Percentiles rank a stretch among this genome's conserved stretches.
Evolutionary conservation across 2,888 invertebrate species (phyloP).

Genomic region (Apantesis nais): DNA sequence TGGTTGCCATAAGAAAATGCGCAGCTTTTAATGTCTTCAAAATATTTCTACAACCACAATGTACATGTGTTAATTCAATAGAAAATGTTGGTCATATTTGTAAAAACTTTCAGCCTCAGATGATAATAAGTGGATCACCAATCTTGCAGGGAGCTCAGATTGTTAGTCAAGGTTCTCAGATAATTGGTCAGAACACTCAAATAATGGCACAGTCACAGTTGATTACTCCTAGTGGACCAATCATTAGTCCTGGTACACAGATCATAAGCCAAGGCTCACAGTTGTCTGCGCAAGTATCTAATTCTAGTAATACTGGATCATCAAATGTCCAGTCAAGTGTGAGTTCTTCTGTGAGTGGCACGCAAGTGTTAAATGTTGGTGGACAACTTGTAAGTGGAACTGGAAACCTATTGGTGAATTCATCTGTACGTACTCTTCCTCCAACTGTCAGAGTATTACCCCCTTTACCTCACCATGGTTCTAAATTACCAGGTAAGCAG

Average conservation of each 20-base stretch:
- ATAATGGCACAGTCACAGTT: constrained; percentile 76
- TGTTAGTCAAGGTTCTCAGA: constrained; percentile 76
- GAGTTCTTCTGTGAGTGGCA: constrained; percentile 62
- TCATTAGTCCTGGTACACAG: constrained; percentile 76
- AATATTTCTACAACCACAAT: not conserved
- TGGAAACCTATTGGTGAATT: constrained; percentile 73
- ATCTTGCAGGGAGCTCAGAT: constrained; percentile 78
- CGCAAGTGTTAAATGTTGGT: constrained; percentile 75
- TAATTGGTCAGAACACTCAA: constrained; percentile 72
- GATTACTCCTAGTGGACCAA: constrained; percentile 68
- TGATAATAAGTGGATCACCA: constrained; percentile 78
- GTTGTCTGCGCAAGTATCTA: constrained; percentile 70
- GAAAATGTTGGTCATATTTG: not conserved
- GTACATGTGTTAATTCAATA: not conserved
- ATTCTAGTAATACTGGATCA: constrained; percentile 56
- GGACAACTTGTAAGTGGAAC: constrained; percentile 68
- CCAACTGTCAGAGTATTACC: constrained; percentile 77
- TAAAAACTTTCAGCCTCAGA: constrained; percentile 71
- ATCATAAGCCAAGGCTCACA: constrained; percentile 81
- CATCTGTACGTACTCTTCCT: constrained; percentile 74
- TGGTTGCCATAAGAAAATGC: not conserved
- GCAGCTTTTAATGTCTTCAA: not conserved
- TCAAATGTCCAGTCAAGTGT: constrained; percentile 62
- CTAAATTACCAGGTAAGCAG: constrained; percentile 69
- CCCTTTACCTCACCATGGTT: constrained; percentile 73